Percentiles rank a stretch among this genome's conserved stretches.
Evolutionary conservation across 2,797 vertebrate species (phyloP).

Genomic region (Macropus fuliginosus): DNA sequence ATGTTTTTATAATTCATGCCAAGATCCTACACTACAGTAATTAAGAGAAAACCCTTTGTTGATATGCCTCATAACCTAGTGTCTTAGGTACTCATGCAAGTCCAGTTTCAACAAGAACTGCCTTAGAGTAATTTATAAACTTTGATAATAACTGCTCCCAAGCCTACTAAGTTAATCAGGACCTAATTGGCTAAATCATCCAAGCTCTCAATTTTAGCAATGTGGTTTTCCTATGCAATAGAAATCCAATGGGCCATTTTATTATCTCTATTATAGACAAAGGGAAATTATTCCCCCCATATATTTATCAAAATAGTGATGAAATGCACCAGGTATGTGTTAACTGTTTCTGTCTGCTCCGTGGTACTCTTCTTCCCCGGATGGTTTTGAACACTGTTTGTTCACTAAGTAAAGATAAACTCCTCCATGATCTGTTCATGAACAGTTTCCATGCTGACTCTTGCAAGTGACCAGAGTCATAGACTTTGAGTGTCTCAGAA

Average conservation of each 20-base stretch:
- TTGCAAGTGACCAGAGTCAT: not conserved
- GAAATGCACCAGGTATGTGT: not conserved
- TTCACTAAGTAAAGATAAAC: not conserved
- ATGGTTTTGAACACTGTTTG: not conserved
- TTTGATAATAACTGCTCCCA: conserved; percentile 29
- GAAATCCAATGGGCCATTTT: conserved; percentile 34
- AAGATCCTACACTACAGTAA: conserved; percentile 28
- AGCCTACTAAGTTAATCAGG: conserved; percentile 22
- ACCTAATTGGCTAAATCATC: conserved; percentile 4
- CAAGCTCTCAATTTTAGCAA: conserved; percentile 34
- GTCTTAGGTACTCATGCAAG: conserved; percentile 32
- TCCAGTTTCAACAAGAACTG: conserved; percentile 31
- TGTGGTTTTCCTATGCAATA: conserved; percentile 40
- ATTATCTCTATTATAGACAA: conserved; percentile 13
- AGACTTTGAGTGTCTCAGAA: conserved; percentile 40
- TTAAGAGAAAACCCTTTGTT: conserved; percentile 29
- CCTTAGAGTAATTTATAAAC: conserved; percentile 9
- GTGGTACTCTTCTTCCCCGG: conserved; percentile 1
- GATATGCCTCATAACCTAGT: conserved; percentile 29
- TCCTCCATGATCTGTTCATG: not conserved
- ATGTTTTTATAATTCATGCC: conserved; percentile 1
- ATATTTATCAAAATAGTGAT: conserved; percentile 21
- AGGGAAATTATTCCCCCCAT: conserved; percentile 16
- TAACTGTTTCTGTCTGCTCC: conserved; percentile 34
- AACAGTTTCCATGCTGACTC: not conserved